These are phyloP conservation scores for Drosophila melanogaster DNA, from an alignment of 1,140 invertebrate species.

Conservation along the genomic window Release_6_plus_ISO1_MT NT_033777.3:7607501-7608000, in stretches of 20 bases:
- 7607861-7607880: constrained; percentile 62
- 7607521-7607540: constrained; percentile 5
- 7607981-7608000: constrained; percentile 16
- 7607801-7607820: not conserved
- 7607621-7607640: constrained; percentile 38
- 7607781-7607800: not conserved
- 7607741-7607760: constrained; percentile 43
- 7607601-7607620: constrained; percentile 1
- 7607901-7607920: constrained; percentile 67
- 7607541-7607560: constrained; percentile 13
- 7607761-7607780: constrained; percentile 19
- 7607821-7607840: constrained; percentile 58
- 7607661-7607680: constrained; percentile 43
- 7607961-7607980: not conserved
- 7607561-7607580: constrained; percentile 9
- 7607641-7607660: constrained; percentile 61
- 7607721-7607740: constrained; percentile 41
- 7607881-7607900: constrained; percentile 63
- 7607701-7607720: constrained; percentile 45
- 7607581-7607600: constrained; percentile 50
- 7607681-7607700: constrained; percentile 74
- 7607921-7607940: constrained; percentile 35
- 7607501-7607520: not conserved
- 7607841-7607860: constrained; percentile 61
- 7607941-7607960: constrained; percentile 54